phyloP scores from a whole-genome alignment of 2,113 vertebrate species.

The Marmota flaviventris region DNA sequence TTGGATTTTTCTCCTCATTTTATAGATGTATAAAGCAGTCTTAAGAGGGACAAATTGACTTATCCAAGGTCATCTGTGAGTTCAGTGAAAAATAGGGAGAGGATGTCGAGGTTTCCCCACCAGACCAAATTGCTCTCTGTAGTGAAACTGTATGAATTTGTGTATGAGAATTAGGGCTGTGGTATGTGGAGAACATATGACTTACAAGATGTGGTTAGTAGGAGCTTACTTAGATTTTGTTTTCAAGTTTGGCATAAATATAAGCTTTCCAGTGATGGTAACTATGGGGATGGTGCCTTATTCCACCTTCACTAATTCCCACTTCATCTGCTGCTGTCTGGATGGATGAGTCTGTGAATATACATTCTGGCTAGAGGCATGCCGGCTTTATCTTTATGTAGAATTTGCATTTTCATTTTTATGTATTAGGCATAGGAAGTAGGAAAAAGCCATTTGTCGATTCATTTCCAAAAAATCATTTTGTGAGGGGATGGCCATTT shows the following conservation, averaged over 20 bases:
- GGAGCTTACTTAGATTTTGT: neutral
- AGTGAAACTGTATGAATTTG: neutral
- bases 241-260: conserved; percentile 60
- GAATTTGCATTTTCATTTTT: conserved; percentile 74
- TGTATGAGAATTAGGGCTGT: neutral
- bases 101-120: neutral
- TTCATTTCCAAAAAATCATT: conserved; percentile 39
- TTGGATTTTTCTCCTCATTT: conserved; percentile 35
- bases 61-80: neutral
- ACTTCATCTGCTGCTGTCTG: conserved; percentile 64
- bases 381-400: conserved; percentile 66
- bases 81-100: neutral
- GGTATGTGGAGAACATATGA: neutral
- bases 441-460: conserved; percentile 48
- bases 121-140: neutral
- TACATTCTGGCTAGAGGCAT: conserved; percentile 67
- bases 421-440: conserved; percentile 38
- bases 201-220: neutral
- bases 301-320: conserved; percentile 69
- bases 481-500: conserved; percentile 61
- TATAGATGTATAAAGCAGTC: conserved; percentile 39
- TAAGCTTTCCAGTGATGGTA: conserved; percentile 42
- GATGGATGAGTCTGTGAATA: conserved; percentile 68
- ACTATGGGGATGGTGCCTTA: conserved; percentile 25
- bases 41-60: neutral